phyloP scores from a whole-genome alignment of 2,797 vertebrate genomes.

The Serranus cabrilla region DNA sequence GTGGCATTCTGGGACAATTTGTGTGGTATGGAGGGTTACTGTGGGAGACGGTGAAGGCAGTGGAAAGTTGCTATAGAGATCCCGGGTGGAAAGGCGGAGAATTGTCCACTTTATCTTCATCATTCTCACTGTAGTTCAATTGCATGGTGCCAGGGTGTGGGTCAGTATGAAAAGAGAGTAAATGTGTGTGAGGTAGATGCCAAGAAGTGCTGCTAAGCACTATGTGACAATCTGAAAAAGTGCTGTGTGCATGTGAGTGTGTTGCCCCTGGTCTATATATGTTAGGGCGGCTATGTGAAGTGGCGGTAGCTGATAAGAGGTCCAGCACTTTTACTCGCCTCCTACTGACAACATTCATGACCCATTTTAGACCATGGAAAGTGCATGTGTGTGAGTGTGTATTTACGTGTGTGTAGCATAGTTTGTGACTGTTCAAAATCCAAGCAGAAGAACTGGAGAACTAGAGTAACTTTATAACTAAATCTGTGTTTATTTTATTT shows the following conservation, averaged over 20 bases:
- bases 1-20: constrained; percentile 70
- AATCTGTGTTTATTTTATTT: too few species aligned
- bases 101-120: constrained; percentile 74
- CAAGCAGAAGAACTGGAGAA: neutral
- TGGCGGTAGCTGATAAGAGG: constrained; percentile 64
- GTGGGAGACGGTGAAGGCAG: constrained; percentile 59
- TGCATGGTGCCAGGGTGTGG: constrained; percentile 50
- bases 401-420: neutral
- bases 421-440: neutral
- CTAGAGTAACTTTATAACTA: neutral
- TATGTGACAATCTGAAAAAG: constrained; percentile 26
- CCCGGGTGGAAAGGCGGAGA: constrained; percentile 48
- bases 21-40: constrained; percentile 50
- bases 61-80: constrained; percentile 73
- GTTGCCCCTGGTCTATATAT: constrained; percentile 33
- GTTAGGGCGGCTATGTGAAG: constrained; percentile 49
- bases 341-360: constrained; percentile 48
- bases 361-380: constrained; percentile 54
- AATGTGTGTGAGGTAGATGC: constrained; percentile 56
- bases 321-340: constrained; percentile 34
- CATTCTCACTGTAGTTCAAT: constrained; percentile 58
- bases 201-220: constrained; percentile 56
- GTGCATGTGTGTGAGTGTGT: constrained; percentile 10
- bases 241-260: constrained; percentile 16
- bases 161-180: constrained; percentile 55